These are phyloP conservation scores for Luehdorfia chinensis DNA, from an alignment of 1,140 invertebrate genomes.

Conservation along the genomic window DNA sequence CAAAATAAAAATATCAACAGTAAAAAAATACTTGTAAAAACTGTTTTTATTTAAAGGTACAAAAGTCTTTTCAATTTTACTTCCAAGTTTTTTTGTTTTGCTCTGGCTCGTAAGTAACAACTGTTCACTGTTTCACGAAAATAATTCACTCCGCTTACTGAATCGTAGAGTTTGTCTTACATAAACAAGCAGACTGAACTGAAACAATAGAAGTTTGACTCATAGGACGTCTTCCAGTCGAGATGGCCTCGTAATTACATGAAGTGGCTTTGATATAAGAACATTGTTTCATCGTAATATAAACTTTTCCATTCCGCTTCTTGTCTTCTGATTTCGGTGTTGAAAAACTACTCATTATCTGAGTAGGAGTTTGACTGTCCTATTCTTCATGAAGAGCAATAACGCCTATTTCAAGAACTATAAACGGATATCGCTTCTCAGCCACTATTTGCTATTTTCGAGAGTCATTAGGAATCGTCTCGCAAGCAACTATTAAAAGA, in stretches of 20 bases:
- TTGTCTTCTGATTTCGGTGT: conserved; percentile 21
- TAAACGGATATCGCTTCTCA: no score
- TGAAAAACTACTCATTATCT: not conserved
- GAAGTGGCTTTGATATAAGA: conserved; percentile 29
- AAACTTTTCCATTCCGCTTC: conserved; percentile 23
- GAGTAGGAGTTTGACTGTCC: not conserved
- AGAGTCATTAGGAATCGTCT: no score
- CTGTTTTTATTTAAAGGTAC: no score
- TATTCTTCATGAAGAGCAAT: no score
- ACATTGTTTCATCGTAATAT: conserved; percentile 23
- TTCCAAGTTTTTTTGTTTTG: not conserved
- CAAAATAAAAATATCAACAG: no score
- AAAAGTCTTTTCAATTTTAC: no score
- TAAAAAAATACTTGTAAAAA: no score
- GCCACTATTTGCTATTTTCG: no score
- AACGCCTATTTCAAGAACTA: no score
- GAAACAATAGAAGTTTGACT: conserved; percentile 41
- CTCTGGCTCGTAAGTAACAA: conserved; percentile 1
- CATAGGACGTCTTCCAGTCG: conserved; percentile 27
- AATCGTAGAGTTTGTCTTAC: conserved; percentile 13
- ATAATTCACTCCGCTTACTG: conserved; percentile 1
- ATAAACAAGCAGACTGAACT: conserved; percentile 23
- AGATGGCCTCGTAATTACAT: conserved; percentile 41
- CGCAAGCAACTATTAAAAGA: not conserved
- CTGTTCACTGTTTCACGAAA: conserved; percentile 1